phyloP scores from a whole-genome alignment of 2,797 vertebrate species.

The Avahi laniger region DNA sequence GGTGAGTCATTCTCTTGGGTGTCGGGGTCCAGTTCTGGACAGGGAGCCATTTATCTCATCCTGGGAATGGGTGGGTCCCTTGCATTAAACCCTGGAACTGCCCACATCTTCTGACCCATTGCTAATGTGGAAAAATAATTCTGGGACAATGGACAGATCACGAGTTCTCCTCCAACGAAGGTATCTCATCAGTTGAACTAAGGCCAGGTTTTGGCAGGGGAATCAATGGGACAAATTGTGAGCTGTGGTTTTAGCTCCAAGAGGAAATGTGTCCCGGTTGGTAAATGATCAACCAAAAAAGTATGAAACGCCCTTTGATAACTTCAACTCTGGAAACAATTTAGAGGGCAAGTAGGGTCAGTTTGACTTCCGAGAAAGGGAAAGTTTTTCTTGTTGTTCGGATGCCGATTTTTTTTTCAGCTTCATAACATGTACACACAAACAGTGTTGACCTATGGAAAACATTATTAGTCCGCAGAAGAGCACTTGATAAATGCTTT shows the following conservation, averaged over 20 bases:
- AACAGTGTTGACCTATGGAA: constrained; percentile 21
- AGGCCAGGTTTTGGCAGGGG: constrained; percentile 44
- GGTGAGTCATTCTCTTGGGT: neutral
- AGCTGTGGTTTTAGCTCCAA: constrained; percentile 56
- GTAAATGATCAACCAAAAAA: constrained; percentile 52
- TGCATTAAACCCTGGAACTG: constrained; percentile 37
- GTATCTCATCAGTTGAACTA: constrained; percentile 45
- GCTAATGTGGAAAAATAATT: constrained; percentile 55
- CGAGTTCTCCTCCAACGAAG: constrained; percentile 41
- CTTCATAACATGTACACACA: constrained; percentile 28
- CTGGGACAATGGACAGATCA: constrained; percentile 16
- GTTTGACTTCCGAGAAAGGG: constrained; percentile 51
- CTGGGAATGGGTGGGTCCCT: constrained; percentile 33
- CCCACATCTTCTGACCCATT: neutral
- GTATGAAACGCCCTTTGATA: constrained; percentile 62
- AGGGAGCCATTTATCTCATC: neutral
- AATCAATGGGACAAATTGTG: constrained; percentile 41
- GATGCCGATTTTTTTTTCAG: neutral
- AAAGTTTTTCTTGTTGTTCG: constrained; percentile 35
- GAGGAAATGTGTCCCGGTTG: constrained; percentile 52
- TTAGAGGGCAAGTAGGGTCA: constrained; percentile 67
- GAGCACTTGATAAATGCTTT: constrained; percentile 10
- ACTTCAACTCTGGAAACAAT: constrained; percentile 66
- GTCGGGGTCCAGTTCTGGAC: neutral
- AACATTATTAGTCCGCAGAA: constrained; percentile 45